phyloP scores from a whole-genome alignment of 1,140 invertebrate species.

The Bombyx mori region DNA sequence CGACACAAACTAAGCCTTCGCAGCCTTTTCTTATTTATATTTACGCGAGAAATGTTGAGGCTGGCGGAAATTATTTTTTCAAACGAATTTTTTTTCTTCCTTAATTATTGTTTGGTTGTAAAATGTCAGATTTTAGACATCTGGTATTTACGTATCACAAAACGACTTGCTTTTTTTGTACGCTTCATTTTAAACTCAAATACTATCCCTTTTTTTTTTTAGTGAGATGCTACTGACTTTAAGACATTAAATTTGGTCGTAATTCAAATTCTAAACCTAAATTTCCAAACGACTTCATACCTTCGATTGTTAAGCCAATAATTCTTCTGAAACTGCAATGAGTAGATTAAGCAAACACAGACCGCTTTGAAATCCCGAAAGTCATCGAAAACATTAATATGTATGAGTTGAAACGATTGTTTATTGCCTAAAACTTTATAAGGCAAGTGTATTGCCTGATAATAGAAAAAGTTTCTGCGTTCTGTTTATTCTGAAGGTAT shows the following conservation, averaged over 20 bases:
- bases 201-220: too few species aligned
- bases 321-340: slow-evolving; percentile 18
- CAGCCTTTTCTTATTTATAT: slow-evolving; percentile 51
- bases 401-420: slow-evolving; percentile 41
- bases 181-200: too few species aligned
- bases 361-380: slow-evolving; percentile 22
- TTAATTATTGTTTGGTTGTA: slow-evolving; percentile 1
- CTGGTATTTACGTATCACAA: too few species aligned
- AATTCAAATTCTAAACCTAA: too few species aligned
- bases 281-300: too few species aligned
- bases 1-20: slow-evolving; percentile 56
- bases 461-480: slow-evolving; percentile 14
- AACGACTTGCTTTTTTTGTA: too few species aligned
- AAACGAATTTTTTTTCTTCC: neutral
- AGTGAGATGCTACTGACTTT: too few species aligned
- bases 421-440: slow-evolving; percentile 30
- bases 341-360: slow-evolving; percentile 29
- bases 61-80: slow-evolving; percentile 38
- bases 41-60: slow-evolving; percentile 39
- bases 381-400: slow-evolving; percentile 49
- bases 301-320: slow-evolving; percentile 15
- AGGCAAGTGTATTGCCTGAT: slow-evolving; percentile 7
- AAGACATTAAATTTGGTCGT: too few species aligned
- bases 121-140: too few species aligned
- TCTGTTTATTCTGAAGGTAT: neutral